These are phyloP conservation scores for Phylloscopus trochilus DNA, from an alignment of 2,113 vertebrate species.

Conservation along the genomic window DNA sequence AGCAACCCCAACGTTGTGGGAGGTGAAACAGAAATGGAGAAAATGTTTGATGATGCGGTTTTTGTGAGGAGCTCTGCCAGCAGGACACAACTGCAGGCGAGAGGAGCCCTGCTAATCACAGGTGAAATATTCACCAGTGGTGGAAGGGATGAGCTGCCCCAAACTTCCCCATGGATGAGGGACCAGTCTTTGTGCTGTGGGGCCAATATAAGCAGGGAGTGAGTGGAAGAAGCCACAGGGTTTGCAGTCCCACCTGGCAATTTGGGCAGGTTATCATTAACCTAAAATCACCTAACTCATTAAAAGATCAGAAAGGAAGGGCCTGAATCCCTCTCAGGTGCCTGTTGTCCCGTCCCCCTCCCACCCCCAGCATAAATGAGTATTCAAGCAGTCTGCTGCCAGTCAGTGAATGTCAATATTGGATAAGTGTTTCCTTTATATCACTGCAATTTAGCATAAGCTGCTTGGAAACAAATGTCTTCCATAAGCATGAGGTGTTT, in stretches of 20 bases:
- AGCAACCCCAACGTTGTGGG: not conserved
- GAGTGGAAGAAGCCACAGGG: not conserved
- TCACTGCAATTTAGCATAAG: constrained; percentile 73
- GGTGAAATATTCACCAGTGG: rapidly evolving
- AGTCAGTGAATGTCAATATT: constrained; percentile 79
- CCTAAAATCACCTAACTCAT: not conserved
- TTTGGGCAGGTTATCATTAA: not conserved
- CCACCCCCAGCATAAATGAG: constrained; percentile 24
- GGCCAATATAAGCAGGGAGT: not conserved
- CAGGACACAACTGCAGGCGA: not conserved
- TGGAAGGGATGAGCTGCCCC: not conserved
- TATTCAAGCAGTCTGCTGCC: constrained; percentile 61
- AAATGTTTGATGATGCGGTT: rapidly evolving
- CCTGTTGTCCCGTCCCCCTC: not conserved
- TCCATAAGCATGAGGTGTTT: constrained; percentile 69
- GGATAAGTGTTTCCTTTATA: constrained; percentile 78
- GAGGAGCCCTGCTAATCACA: not conserved
- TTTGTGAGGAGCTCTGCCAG: not conserved
- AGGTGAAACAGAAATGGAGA: not conserved
- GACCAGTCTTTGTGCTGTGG: not conserved
- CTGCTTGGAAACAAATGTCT: constrained; percentile 79
- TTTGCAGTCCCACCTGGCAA: not conserved
- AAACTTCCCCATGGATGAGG: not conserved
- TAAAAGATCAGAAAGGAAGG: not conserved
- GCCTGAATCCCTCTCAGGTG: not conserved